Percentiles rank a stretch among this genome's conserved stretches.
phyloP scores from a whole-genome alignment of 2,113 vertebrate genomes.

The Artemisiospiza belli region DNA sequence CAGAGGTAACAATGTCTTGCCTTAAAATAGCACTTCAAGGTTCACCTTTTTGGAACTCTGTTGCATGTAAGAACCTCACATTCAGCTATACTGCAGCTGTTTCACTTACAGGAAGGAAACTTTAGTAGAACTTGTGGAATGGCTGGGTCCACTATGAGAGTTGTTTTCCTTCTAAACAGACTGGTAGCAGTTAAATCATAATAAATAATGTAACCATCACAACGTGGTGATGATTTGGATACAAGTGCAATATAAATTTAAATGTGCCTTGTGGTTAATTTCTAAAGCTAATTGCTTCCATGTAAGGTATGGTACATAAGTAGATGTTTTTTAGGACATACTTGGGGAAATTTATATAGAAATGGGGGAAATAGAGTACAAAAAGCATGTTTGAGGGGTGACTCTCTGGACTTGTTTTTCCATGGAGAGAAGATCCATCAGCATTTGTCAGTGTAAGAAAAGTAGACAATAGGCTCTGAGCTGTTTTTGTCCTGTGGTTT shows the following conservation, averaged over 20 bases:
- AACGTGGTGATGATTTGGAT: slow-evolving; percentile 36
- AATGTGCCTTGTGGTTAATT: slow-evolving; percentile 21
- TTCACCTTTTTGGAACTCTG: not conserved
- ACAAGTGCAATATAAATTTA: slow-evolving; percentile 28
- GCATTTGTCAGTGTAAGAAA: slow-evolving; percentile 38
- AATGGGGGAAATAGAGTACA: not conserved
- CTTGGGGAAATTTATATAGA: slow-evolving; percentile 2
- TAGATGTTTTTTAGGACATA: slow-evolving; percentile 17
- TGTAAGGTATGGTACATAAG: not conserved
- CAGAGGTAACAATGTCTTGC: not conserved
- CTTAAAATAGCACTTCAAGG: not conserved
- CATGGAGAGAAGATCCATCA: slow-evolving; percentile 23
- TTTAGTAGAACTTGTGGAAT: not conserved
- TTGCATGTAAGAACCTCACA: not conserved
- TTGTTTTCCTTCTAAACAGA: slow-evolving; percentile 38
- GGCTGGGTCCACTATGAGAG: not conserved
- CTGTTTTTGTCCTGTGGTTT: slow-evolving; percentile 68
- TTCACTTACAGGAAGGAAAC: not conserved
- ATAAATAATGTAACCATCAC: slow-evolving; percentile 25
- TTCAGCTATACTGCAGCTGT: not conserved
- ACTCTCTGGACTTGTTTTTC: slow-evolving; percentile 54
- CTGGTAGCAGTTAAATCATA: slow-evolving; percentile 2
- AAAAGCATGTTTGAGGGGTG: slow-evolving; percentile 40
- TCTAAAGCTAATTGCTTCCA: slow-evolving; percentile 50
- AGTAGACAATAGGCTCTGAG: slow-evolving; percentile 59